Conservation (phyloP, 2,113 vertebrate species). For the Ictalurus punctatus region DNA sequence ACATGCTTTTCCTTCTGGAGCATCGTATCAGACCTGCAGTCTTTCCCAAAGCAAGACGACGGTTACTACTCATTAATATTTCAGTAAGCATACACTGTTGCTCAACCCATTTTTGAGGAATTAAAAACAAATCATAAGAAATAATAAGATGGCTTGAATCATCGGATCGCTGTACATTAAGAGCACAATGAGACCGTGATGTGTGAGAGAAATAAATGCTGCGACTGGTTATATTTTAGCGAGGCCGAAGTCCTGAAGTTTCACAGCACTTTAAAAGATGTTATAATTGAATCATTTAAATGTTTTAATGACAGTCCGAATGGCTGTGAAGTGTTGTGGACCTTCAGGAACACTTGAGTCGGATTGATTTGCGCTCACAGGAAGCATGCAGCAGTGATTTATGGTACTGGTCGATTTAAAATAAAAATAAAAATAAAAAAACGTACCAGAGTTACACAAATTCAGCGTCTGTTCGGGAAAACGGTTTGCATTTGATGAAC, state of each 20-base stretch:
- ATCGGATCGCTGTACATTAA: not conserved
- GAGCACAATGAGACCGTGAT: not conserved
- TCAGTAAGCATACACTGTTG: not conserved
- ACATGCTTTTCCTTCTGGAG: constrained; percentile 2
- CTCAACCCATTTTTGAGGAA: constrained; percentile 2
- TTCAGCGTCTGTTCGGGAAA: constrained; percentile 6
- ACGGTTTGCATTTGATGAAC: constrained; percentile 3
- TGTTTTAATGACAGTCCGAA: not conserved
- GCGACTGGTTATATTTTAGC: not conserved
- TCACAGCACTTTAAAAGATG: not conserved
- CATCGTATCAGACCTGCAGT: not conserved
- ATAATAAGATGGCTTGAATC: not conserved
- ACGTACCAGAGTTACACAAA: constrained; percentile 22
- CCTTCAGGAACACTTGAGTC: constrained; percentile 2
- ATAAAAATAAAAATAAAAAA: not conserved
- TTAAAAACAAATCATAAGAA: not conserved
- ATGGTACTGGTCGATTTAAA: constrained; percentile 6
- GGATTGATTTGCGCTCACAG: not conserved
- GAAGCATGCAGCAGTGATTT: constrained; percentile 46
- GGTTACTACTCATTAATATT: no score
- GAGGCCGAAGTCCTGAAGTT: not conserved
- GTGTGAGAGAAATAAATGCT: not conserved
- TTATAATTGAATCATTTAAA: not conserved
- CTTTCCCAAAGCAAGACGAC: not conserved
- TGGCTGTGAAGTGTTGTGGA: not conserved